These are phyloP conservation scores for Anodontia alba DNA, from an alignment of 2,888 invertebrate species.

Conservation along the genomic window DNA sequence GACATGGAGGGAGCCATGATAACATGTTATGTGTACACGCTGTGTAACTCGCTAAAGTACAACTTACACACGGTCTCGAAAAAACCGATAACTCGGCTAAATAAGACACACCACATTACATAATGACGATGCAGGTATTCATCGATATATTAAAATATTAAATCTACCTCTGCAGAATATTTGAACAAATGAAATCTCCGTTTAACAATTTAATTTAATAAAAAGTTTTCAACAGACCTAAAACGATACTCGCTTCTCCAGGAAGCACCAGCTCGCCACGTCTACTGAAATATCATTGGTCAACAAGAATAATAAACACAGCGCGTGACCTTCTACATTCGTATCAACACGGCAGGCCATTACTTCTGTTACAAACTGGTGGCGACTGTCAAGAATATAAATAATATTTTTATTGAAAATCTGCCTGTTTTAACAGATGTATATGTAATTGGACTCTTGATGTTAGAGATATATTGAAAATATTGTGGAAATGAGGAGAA, in stretches of 20 bases:
- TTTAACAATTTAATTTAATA: not conserved
- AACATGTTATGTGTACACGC: not conserved
- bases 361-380: not conserved
- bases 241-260: not conserved
- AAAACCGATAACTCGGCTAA: too few species aligned
- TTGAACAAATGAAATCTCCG: too few species aligned
- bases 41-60: not conserved
- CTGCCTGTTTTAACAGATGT: not conserved
- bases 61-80: too few species aligned
- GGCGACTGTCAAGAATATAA: not conserved
- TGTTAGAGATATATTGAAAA: too few species aligned
- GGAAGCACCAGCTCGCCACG: too few species aligned
- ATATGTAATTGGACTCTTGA: too few species aligned
- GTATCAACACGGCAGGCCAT: not conserved
- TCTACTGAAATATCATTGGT: not conserved
- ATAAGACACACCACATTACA: too few species aligned
- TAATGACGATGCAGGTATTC: too few species aligned
- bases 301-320: not conserved
- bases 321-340: not conserved
- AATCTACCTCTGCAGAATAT: too few species aligned
- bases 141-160: too few species aligned
- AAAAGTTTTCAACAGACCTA: not conserved
- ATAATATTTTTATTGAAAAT: not conserved
- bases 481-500: too few species aligned
- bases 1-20: not conserved